Evolutionary conservation across 2,888 invertebrate genomes (phyloP).

Genomic region (Noctua janthe): DNA sequence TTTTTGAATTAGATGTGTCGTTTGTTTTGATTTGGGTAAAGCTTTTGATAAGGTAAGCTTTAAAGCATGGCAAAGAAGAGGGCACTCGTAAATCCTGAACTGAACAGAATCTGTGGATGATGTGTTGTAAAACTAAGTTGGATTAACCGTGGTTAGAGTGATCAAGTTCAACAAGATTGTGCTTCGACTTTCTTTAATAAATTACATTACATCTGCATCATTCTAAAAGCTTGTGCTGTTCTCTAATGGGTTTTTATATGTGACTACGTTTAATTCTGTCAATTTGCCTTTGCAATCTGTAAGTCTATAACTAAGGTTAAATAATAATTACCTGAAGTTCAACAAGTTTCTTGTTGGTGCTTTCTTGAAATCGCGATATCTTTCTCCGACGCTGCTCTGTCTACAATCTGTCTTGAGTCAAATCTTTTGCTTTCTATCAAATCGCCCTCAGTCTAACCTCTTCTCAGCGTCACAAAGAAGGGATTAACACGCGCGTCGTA

Average conservation of each 20-base stretch:
- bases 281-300: neutral
- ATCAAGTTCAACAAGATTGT: neutral
- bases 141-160: neutral
- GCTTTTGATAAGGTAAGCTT: conserved; percentile 41
- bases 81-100: neutral
- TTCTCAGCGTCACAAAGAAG: conserved; percentile 52
- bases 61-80: neutral
- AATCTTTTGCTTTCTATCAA: neutral
- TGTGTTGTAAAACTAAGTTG: neutral
- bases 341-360: neutral
- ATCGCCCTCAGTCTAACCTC: conserved; percentile 52
- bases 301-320: neutral
- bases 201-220: neutral
- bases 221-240: neutral
- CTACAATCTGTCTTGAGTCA: neutral
- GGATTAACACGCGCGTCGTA: conserved; percentile 74
- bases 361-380: neutral
- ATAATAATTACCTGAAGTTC: neutral
- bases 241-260: neutral
- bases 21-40: conserved; percentile 53
- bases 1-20: conserved; percentile 37
- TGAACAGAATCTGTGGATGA: neutral
- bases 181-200: neutral
- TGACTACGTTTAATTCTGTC: neutral
- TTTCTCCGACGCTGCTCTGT: neutral